Evolutionary conservation across 2,113 vertebrate species (phyloP).

Genomic region (Melanerpes aurifrons): DNA sequence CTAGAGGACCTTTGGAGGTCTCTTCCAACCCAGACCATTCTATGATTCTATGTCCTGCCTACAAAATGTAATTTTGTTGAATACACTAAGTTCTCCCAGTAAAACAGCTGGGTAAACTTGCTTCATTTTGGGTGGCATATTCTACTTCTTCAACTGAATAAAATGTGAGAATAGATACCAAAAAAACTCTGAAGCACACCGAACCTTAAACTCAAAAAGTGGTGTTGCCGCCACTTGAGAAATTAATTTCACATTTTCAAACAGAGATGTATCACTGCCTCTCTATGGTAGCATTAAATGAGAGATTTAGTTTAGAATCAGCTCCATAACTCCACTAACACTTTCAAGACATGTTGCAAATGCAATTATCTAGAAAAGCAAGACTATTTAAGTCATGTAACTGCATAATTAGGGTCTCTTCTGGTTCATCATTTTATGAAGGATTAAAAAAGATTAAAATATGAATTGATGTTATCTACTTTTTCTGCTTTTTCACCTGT

Average conservation of each 20-base stretch:
- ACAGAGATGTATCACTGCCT: background rate
- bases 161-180: background rate
- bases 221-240: background rate
- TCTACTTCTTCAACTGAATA: background rate
- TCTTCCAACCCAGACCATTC: too few relatives aligned
- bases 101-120: background rate
- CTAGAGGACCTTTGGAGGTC: too few relatives aligned
- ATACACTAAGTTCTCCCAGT: background rate
- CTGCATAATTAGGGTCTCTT: conserved; percentile 37
- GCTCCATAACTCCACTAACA: background rate
- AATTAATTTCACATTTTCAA: conserved; percentile 4
- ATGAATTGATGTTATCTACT: conserved; percentile 7
- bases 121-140: background rate
- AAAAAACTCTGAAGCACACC: background rate
- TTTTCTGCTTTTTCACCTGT: conserved; percentile 20
- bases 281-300: background rate
- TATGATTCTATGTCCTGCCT: background rate
- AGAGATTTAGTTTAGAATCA: background rate
- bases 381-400: conserved; percentile 25
- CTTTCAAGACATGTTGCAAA: conserved; percentile 18
- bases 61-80: background rate
- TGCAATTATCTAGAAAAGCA: conserved; percentile 25
- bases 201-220: background rate
- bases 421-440: conserved; percentile 9
- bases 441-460: conserved; percentile 28